Conservation (phyloP, 1,140 invertebrate species). For the Amyelois transitella region DNA sequence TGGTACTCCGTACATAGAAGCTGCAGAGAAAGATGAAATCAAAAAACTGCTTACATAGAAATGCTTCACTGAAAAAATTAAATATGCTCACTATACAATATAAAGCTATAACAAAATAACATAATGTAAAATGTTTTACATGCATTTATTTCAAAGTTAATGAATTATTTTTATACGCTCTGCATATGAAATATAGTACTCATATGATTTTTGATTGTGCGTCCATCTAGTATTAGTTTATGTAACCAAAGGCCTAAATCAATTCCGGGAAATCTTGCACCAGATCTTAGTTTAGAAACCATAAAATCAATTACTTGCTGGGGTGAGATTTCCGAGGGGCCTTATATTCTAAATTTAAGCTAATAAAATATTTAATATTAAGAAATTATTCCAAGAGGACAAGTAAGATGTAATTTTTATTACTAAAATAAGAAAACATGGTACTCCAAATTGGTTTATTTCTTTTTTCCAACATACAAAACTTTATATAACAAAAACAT, state of each 20-base stretch:
- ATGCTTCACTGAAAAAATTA: constrained; percentile 13
- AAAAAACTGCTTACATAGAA: constrained; percentile 77
- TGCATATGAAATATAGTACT: constrained; percentile 37
- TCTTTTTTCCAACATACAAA: not conserved
- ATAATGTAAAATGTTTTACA: constrained; percentile 37
- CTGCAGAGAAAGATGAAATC: constrained; percentile 94
- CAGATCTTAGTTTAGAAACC: not conserved
- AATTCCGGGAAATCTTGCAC: constrained; percentile 4
- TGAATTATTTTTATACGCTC: constrained; percentile 67
- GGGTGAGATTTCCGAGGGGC: constrained; percentile 36
- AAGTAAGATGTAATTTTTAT: constrained; percentile 60
- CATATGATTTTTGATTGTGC: constrained; percentile 52
- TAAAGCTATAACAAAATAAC: not conserved
- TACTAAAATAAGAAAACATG: constrained; percentile 54
- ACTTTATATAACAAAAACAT: no score
- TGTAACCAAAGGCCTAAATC: constrained; percentile 26
- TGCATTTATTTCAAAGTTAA: constrained; percentile 69
- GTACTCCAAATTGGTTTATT: constrained; percentile 18
- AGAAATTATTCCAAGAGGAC: constrained; percentile 40
- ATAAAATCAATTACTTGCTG: constrained; percentile 16
- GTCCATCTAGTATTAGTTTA: constrained; percentile 50
- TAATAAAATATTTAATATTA: constrained; percentile 65
- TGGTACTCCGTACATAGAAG: constrained; percentile 89
- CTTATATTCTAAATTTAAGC: constrained; percentile 55
- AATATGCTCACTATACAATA: constrained; percentile 22